Base-by-base conservation (phyloP, 2,888 invertebrate genomes). In the Poecilus cupreus region DNA sequence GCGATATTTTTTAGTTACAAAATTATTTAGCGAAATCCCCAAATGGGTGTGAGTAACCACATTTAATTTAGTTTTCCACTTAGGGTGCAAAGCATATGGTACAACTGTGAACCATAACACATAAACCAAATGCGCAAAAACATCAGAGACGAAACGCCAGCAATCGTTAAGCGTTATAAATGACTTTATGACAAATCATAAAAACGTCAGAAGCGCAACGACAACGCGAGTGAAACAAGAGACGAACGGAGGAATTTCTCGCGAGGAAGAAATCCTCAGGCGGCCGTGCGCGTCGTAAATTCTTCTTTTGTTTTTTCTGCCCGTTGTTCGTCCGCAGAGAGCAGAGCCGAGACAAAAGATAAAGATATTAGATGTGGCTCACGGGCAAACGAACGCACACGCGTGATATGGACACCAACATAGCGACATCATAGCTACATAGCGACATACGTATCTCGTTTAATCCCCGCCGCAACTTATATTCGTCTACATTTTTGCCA, bases 131-230 rank as follows among this genome's bases (percentile, higher is more conserved):
- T 37, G 64, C 11, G 37, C 46, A 57, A 22, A 78, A 8, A 60
- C 60, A 60, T 0, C 8, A 32, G 32, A 32, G 32, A 32, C 32
- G 32, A 60, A 60, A 60, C n/a, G 13, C 60, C 24, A 43, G 64
- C 16, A 46, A 60, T 78, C 64, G 64, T 78, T 64, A 78, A 64
- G 22, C 22, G 24, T 78, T 78, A 78, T 78, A 78, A 78, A 78
- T 78, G 60, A 78, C 78, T 64, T 78, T 78, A 78, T 64, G 78
- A 78, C 78, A 49, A 78, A 64, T 78, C 64, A 43, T 78, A 78
- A 78, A 78, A 78, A 78, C 68, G 68, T 46, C 78, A 46, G 8
- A 39, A 70, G 54, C 18, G 22, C 54, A 54, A 18, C 18, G 54
- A 54, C 3, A 54, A 18, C 54, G 54, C 3, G 6, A 13, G 39